Evolutionary conservation across 2,888 invertebrate genomes (phyloP), one percentile per base, ranked within the genome.

Genomic region (Steinernema scapterisci): DNA sequence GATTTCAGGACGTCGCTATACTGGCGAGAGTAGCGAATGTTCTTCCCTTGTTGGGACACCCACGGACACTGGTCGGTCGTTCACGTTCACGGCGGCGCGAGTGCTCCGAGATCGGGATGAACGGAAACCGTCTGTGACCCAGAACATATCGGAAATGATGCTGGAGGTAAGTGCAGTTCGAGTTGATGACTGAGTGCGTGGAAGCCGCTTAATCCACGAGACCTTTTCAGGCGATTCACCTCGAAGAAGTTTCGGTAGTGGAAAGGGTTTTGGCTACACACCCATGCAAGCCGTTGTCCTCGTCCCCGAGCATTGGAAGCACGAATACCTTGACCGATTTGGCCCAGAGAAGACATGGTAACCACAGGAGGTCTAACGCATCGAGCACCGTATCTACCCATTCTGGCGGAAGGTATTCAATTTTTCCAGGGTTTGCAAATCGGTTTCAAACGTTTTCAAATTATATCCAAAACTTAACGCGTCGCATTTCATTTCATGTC

Each of bases 291-390:
- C 80, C 82, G 48, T 81, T 86, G 75, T 84, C 84, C 52, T 83
- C 84, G 23, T 86, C 86, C 38, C 85, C 85, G 7, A 81, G 81
- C 73, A 86, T 86, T 75, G 85, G 85, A 25, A 82, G 82, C 63
- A 86, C 86, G 19, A 86, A 86, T 75, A 86, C 86, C 7, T 78
- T 86, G 63, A 86, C 86, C 6, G 86, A 86, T 63, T 76, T 86
- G 52, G 86, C 86, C 9, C 85, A 84, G 54, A 70, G 83, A 38
- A 72, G 86, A 38, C 86, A 86, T 73, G 85, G 85, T 1, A 82
- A 81, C 38, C 86, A 86, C 77, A 78, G 86, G 54, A 75, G 86
- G 48, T 86, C 85, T 1, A 86, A 86, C 70, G 86, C 86, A 3
- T 86, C 85, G 13, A 84, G 83, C 76, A 86, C 86, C 16, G 78